Conservation (phyloP, 2,113 vertebrate species). For the Mus pahari region DNA sequence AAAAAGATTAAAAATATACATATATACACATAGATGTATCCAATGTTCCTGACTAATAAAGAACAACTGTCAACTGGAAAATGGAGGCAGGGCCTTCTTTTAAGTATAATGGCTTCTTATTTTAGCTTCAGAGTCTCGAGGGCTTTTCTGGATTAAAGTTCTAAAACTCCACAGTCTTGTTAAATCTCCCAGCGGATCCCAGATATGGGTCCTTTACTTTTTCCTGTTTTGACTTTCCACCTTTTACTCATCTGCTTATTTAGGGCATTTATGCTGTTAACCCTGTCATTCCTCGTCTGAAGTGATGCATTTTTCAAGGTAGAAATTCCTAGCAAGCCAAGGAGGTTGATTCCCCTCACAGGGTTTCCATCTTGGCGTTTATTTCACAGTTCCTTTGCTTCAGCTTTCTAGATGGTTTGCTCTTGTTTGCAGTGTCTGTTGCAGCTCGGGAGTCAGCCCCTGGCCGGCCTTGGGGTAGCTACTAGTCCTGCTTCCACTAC, state of each 20-base stretch:
- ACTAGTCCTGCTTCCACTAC: not conserved
- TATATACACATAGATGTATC: slow-evolving; percentile 30
- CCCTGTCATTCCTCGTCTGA: not conserved
- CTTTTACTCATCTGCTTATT: slow-evolving; percentile 43
- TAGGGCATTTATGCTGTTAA: not conserved
- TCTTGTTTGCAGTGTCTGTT: not conserved
- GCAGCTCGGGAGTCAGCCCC: not conserved
- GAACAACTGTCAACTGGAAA: slow-evolving; percentile 64
- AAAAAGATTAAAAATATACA: slow-evolving; percentile 65
- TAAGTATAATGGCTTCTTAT: slow-evolving; percentile 62
- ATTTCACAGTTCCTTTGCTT: not conserved
- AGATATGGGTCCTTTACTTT: not conserved
- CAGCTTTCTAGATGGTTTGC: not conserved
- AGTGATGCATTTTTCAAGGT: slow-evolving; percentile 32
- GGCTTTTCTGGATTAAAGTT: slow-evolving; percentile 51
- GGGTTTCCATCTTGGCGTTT: not conserved
- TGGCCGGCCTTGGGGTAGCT: not conserved
- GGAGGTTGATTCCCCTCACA: not conserved
- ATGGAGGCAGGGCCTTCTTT: slow-evolving; percentile 26
- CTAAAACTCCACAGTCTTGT: slow-evolving; percentile 26
- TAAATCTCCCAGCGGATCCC: slow-evolving; percentile 47
- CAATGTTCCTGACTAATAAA: slow-evolving; percentile 63
- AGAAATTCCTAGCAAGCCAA: not conserved
- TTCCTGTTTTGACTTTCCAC: not conserved
- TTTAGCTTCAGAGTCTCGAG: slow-evolving; percentile 52